Evolutionary conservation across 2,113 vertebrate species (phyloP).

Genomic region (Ictidomys tridecemlineatus): DNA sequence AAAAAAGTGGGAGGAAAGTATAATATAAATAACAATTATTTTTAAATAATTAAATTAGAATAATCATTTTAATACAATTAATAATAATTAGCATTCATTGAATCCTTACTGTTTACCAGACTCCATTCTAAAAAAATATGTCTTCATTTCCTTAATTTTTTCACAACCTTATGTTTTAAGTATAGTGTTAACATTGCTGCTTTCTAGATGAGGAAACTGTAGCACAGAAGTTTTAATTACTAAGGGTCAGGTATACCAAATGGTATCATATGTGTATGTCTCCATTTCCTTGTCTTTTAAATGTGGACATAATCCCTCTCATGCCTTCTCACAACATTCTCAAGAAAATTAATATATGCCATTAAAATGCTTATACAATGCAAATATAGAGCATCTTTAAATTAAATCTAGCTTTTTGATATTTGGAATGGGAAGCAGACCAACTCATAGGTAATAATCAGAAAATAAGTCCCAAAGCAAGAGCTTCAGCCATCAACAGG

Average conservation of each 20-base stretch:
- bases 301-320: not conserved
- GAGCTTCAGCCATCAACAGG: not conserved
- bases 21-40: not conserved
- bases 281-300: not conserved
- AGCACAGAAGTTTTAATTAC: not conserved
- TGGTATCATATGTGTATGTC: not conserved
- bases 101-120: not conserved
- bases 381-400: not conserved
- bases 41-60: not conserved
- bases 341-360: not conserved
- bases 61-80: not conserved
- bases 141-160: conserved; percentile 10
- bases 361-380: not conserved
- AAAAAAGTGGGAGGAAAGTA: not conserved
- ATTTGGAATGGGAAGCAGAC: not conserved
- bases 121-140: not conserved
- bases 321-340: not conserved
- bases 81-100: not conserved
- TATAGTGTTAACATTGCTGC: not conserved
- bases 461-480: not conserved
- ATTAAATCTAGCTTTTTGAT: not conserved
- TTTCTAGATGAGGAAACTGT: not conserved
- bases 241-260: not conserved
- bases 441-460: not conserved
- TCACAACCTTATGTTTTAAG: not conserved